Percentiles rank a stretch among this genome's conserved stretches.
phyloP scores from a whole-genome alignment of 2,113 vertebrate genomes.

The Seriola quinqueradiata region DNA sequence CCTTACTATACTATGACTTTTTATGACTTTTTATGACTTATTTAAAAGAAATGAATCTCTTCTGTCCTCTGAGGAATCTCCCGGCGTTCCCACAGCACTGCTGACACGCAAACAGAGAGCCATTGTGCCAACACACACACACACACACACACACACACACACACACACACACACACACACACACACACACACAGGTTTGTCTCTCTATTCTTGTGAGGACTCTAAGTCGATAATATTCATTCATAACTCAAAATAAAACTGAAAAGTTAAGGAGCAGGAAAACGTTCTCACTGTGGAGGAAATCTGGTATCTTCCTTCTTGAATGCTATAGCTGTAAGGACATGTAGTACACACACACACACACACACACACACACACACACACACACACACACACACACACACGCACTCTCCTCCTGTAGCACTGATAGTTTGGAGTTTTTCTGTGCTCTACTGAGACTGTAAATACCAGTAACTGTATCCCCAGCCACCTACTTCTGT shows the following conservation, averaged over 20 bases:
- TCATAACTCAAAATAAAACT: background rate
- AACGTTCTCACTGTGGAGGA: no score
- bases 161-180: constrained; percentile 20
- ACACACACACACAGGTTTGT: background rate
- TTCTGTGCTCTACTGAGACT: constrained; percentile 13
- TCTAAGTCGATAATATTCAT: background rate
- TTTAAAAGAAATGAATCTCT: constrained; percentile 32
- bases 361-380: background rate
- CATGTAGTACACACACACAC: background rate
- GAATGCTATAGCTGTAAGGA: background rate
- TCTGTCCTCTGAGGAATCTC: constrained; percentile 68
- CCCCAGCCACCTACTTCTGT: constrained; percentile 23
- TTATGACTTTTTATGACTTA: no score
- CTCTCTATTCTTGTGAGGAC: constrained; percentile 24
- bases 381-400: constrained; percentile 2
- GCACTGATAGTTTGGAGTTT: constrained; percentile 6
- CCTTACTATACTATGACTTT: no score
- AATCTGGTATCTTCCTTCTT: background rate
- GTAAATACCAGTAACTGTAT: constrained; percentile 41
- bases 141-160: constrained; percentile 2
- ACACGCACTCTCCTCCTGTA: background rate
- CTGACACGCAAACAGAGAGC: constrained; percentile 62
- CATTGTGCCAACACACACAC: constrained; percentile 55
- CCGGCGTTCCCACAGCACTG: constrained; percentile 58
- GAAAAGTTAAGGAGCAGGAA: background rate